These are phyloP conservation scores for Siniperca obscura DNA, from an alignment of 2,797 vertebrate species.

Conservation along the genomic window DNA sequence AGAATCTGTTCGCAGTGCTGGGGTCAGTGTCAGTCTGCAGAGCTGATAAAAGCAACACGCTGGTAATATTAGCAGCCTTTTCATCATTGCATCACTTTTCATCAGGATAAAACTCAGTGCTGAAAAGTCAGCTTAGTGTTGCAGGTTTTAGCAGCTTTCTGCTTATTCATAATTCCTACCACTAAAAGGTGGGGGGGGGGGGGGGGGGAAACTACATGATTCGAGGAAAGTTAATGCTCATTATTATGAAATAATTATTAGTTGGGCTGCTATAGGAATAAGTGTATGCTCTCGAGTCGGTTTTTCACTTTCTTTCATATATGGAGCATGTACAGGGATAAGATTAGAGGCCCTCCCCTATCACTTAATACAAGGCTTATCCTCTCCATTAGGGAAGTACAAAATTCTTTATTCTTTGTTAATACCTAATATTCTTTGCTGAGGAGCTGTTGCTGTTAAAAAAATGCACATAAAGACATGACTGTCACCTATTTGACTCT, in stretches of 20 bases:
- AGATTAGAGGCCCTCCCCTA: slow-evolving; percentile 7
- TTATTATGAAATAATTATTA: slow-evolving; percentile 31
- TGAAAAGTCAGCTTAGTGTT: slow-evolving; percentile 37
- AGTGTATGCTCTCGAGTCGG: slow-evolving; percentile 1
- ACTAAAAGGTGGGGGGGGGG: neutral
- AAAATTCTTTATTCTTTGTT: slow-evolving; percentile 9
- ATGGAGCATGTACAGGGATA: slow-evolving; percentile 4
- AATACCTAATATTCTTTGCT: slow-evolving; percentile 19
- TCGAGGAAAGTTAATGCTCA: neutral
- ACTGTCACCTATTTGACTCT: neutral
- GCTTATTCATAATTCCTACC: slow-evolving; percentile 32
- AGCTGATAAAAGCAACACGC: slow-evolving; percentile 50
- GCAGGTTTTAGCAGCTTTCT: slow-evolving; percentile 35
- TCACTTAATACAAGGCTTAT: slow-evolving; percentile 13
- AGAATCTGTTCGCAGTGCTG: slow-evolving; percentile 2
- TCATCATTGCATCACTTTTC: slow-evolving; percentile 43
- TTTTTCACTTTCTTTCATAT: slow-evolving; percentile 14
- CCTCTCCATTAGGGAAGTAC: neutral
- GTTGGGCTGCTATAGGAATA: neutral
- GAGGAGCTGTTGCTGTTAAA: neutral
- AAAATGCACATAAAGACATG: neutral
- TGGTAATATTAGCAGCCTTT: slow-evolving; percentile 57
- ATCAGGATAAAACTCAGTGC: slow-evolving; percentile 35
- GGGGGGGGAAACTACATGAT: neutral
- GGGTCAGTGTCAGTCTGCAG: slow-evolving; percentile 24